A percentile compares a stretch with the other conserved stretches of the same genome.
Conservation (phyloP, 2,797 vertebrate genomes). For the Falco concolor region DNA sequence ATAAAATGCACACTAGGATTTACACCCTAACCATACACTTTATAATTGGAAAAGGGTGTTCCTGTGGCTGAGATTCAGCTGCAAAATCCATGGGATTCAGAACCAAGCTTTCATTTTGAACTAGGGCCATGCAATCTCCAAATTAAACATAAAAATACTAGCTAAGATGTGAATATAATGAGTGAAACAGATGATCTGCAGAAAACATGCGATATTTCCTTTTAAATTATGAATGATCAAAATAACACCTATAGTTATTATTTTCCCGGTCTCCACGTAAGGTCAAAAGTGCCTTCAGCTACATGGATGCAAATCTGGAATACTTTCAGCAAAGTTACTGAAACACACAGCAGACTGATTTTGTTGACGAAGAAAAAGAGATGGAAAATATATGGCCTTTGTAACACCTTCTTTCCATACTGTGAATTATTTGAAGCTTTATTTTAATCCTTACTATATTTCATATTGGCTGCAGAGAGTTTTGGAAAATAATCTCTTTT, state of each 20-base stretch:
- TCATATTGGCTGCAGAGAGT: not conserved
- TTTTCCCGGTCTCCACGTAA: conserved; percentile 42
- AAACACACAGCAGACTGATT: not conserved
- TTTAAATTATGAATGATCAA: conserved; percentile 57
- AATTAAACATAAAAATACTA: conserved; percentile 67
- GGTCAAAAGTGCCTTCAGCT: conserved; percentile 41
- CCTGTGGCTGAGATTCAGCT: conserved; percentile 53
- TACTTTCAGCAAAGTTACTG: not conserved
- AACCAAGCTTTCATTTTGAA: conserved; percentile 62
- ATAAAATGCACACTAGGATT: conserved; percentile 48
- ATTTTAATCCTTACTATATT: not conserved
- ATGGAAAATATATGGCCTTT: not conserved
- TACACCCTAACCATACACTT: conserved; percentile 33
- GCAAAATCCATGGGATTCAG: conserved; percentile 57
- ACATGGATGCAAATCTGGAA: conserved; percentile 1
- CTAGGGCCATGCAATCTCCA: conserved; percentile 60
- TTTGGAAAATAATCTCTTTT: not conserved
- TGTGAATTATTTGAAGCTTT: not conserved
- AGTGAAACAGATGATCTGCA: conserved; percentile 71
- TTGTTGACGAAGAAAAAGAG: not conserved
- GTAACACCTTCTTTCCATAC: conserved; percentile 2
- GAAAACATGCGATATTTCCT: conserved; percentile 59
- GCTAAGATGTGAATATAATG: conserved; percentile 64
- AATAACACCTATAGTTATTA: conserved; percentile 54
- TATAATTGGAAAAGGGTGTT: conserved; percentile 54